Percentiles rank a stretch among this genome's conserved stretches.
Conservation (phyloP, 2,888 invertebrate genomes). For the Ametastegia equiseti region DNA sequence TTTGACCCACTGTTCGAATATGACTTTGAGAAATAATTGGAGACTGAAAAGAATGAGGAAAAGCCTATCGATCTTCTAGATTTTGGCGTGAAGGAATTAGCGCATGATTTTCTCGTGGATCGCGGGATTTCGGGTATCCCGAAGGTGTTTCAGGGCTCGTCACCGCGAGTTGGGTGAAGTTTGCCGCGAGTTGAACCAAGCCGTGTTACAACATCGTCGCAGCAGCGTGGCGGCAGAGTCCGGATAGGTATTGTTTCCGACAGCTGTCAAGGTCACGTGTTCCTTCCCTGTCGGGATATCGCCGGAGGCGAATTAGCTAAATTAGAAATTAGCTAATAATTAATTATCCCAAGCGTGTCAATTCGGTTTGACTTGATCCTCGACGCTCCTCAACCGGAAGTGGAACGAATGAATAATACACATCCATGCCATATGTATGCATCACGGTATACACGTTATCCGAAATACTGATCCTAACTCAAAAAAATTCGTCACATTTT, state of each 20-base stretch:
- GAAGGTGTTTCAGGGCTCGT: not conserved
- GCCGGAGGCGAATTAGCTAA: not conserved
- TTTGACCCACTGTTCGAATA: too few species aligned
- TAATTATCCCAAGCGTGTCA: slow-evolving; percentile 33
- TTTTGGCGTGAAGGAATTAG: too few species aligned
- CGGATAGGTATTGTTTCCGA: slow-evolving; percentile 15
- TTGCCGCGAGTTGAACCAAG: not conserved
- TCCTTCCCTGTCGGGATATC: too few species aligned
- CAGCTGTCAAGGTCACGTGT: slow-evolving; percentile 41
- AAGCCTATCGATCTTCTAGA: too few species aligned
- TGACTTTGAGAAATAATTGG: too few species aligned
- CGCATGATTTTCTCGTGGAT: too few species aligned
- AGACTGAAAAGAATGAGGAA: too few species aligned
- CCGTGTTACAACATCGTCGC: not conserved
- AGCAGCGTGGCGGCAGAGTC: not conserved
- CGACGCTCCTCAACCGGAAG: not conserved
- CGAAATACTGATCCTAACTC: not conserved
- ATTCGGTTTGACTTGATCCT: not conserved
- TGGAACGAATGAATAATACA: not conserved
- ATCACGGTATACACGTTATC: not conserved
- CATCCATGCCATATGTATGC: too few species aligned
- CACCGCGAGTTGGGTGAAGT: not conserved
- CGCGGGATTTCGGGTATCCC: not conserved
- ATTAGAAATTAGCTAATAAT: slow-evolving; percentile 38
- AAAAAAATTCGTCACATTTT: too few species aligned